A percentile compares a stretch with the other conserved stretches of the same genome.
Evolutionary conservation across 2,113 vertebrate species (phyloP).

Genomic region (Forbesichthys agassizii): DNA sequence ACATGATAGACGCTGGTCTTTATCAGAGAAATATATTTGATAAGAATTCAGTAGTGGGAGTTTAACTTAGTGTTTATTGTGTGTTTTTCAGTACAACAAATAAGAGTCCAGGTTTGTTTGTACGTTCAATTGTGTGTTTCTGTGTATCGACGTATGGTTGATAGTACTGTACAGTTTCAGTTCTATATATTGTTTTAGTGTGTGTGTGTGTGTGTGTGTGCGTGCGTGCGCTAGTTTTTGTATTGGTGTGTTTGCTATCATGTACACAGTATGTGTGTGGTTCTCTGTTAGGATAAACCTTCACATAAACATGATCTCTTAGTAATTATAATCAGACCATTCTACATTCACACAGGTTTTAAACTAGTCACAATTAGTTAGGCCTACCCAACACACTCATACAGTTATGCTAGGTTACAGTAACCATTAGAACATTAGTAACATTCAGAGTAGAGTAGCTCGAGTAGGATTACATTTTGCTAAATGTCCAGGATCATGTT

Average conservation of each 20-base stretch:
- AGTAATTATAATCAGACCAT: conserved; percentile 52
- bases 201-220: conserved; percentile 10
- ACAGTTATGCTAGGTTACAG: too few relatives aligned
- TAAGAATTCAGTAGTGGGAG: background rate
- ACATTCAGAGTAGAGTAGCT: too few relatives aligned
- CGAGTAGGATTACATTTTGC: too few relatives aligned
- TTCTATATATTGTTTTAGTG: background rate
- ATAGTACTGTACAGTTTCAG: too few relatives aligned
- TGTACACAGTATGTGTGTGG: background rate
- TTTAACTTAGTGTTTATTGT: background rate
- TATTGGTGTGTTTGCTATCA: background rate
- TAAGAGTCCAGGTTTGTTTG: background rate
- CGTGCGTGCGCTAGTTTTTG: background rate
- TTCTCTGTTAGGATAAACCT: conserved; percentile 3
- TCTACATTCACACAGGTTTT: background rate
- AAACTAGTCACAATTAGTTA: too few relatives aligned
- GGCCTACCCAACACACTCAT: too few relatives aligned
- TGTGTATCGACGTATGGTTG: background rate
- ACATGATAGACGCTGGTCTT: background rate
- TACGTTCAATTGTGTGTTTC: background rate
- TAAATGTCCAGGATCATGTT: too few relatives aligned
- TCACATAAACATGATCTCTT: conserved; percentile 61
- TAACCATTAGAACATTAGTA: too few relatives aligned
- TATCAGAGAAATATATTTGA: too few relatives aligned
- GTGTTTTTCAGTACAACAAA: background rate